Evolutionary conservation across 2,113 vertebrate genomes (phyloP), one percentile per base, ranked within the genome.

Genomic region (Corydoras sp.): DNA sequence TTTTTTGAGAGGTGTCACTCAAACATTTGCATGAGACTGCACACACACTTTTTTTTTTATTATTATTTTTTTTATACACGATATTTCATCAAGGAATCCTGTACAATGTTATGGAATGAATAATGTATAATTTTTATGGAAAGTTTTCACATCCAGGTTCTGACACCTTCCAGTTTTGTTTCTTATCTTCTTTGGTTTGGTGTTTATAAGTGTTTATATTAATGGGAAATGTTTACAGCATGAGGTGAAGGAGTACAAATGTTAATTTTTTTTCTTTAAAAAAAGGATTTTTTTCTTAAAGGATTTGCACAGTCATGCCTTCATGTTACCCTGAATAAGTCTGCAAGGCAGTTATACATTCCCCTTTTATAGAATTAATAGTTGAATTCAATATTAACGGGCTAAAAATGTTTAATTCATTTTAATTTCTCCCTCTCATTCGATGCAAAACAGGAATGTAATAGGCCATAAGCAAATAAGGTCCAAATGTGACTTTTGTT

Each of bases 341-440:
- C 24, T 50, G 62, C 53, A 24, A 12, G 53, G 18, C 32, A 49
- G 18, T 43, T 72, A 35, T 12, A 24, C 56, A 74, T 71, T 71
- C 60, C n/a, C 6, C 51, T 58, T 53, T 51, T 59, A 53, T 43
- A 43, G 35, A 43, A 43, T 43, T 43, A 43, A 43, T 43, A 43
- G 35, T 43, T 43, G 4, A 43, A 43, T 24, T 24, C 18, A 24
- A 24, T 24, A 24, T 24, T 43, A 43, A 43, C 2, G 7, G 4
- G 35, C 35, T 43, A 43, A 43, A 43, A 43, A 24, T 1, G 1
- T 24, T 43, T 2, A 43, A 5, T 43, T 43, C 0, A 43, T 43
- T 43, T 43, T 43, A 43, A 43, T 43, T 43, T 8, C 2, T 43
- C 35, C 35, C 35, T 43, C 35, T 43, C 35, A 4, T 8, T 43